Conservation (phyloP, 2,797 vertebrate genomes). For the Neopelma chrysocephalum region DNA sequence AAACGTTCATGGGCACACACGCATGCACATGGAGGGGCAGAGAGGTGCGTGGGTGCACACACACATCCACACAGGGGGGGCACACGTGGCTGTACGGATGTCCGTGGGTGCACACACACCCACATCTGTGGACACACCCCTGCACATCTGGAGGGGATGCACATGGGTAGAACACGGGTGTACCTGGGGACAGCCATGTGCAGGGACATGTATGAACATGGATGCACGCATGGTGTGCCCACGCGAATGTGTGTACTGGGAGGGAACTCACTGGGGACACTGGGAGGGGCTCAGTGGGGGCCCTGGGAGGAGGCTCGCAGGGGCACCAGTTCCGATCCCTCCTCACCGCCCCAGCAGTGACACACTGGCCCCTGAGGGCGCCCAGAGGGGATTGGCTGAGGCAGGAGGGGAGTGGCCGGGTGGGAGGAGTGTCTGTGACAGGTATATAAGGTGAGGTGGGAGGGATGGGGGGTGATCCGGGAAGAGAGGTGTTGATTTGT, state of each 20-base stretch:
- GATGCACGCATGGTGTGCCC: neutral
- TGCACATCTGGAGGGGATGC: neutral
- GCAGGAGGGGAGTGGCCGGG: neutral
- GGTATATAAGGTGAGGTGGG: neutral
- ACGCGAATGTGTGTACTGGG: too few species aligned
- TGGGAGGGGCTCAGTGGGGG: too few species aligned
- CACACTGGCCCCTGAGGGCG: neutral
- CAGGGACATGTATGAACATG: neutral
- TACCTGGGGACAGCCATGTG: neutral
- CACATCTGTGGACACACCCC: neutral
- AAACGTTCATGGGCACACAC: neutral
- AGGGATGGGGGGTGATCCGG: fast-evolving
- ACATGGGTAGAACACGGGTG: neutral
- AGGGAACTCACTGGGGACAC: neutral
- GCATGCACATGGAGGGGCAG: neutral
- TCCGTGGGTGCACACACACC: fast-evolving
- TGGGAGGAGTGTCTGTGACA: neutral
- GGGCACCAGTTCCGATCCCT: neutral
- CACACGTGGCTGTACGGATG: neutral
- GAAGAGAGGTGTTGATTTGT: fast-evolving
- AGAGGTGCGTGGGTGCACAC: neutral
- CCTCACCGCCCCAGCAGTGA: neutral
- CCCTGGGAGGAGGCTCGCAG: too few species aligned
- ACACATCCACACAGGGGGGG: too few species aligned
- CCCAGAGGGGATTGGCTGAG: neutral